phyloP scores from a whole-genome alignment of 2,797 vertebrate species.

The Acrocephalus scirpaceus region DNA sequence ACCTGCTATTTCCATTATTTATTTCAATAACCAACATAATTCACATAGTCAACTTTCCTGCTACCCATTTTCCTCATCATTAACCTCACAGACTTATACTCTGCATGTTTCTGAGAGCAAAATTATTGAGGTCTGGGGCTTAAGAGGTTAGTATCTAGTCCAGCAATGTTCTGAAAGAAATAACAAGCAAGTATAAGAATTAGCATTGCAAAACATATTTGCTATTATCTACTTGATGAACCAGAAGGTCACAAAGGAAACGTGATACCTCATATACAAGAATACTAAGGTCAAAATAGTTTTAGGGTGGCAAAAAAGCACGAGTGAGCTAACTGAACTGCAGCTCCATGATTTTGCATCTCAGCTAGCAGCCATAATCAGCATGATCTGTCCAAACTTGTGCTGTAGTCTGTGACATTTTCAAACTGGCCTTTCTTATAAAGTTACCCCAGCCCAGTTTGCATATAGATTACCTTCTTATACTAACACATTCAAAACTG shows the following conservation, averaged over 20 bases:
- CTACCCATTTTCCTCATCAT: conserved; percentile 5
- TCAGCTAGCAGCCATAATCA: background rate
- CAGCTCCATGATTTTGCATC: background rate
- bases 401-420: background rate
- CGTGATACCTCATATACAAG: background rate
- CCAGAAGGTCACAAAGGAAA: background rate
- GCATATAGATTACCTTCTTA: background rate
- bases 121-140: background rate
- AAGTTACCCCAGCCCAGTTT: background rate
- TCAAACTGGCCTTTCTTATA: background rate
- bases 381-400: background rate
- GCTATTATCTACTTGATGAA: background rate
- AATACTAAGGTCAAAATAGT: background rate
- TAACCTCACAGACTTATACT: background rate
- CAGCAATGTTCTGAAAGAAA: background rate
- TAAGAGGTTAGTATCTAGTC: background rate
- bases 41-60: background rate
- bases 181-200: background rate
- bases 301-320: background rate
- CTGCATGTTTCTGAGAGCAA: background rate
- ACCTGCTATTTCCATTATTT: background rate
- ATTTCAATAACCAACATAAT: background rate
- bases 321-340: background rate
- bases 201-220: background rate
- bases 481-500: background rate